Conservation (phyloP, 1,140 invertebrate species). For the Acyrthosiphon pisum region DNA sequence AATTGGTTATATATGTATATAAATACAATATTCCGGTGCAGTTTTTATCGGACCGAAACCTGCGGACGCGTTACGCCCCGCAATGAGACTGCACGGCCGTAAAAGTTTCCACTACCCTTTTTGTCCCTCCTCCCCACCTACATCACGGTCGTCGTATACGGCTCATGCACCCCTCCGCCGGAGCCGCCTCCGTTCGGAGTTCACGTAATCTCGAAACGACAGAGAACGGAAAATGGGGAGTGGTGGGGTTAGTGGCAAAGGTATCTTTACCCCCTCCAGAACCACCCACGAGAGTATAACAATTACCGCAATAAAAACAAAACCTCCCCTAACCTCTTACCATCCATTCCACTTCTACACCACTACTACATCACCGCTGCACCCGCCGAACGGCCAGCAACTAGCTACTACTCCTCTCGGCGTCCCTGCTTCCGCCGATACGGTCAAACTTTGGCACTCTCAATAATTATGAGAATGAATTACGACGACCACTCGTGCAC, state of each 20-base stretch:
- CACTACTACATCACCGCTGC: no score
- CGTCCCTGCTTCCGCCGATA: background rate
- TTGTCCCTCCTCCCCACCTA: no score
- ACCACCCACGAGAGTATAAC: background rate
- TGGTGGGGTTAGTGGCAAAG: background rate
- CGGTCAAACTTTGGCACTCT: slow-evolving; percentile 3
- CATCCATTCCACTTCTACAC: background rate
- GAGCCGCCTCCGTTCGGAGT: background rate
- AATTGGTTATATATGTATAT: background rate
- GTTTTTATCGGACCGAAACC: background rate
- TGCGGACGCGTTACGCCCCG: background rate
- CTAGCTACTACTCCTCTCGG: background rate
- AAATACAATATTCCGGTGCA: background rate
- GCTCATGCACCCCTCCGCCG: background rate
- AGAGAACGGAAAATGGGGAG: background rate
- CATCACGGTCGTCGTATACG: background rate
- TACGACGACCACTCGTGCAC: background rate
- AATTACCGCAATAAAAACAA: slow-evolving; percentile 49
- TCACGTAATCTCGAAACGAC: background rate
- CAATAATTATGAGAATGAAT: slow-evolving; percentile 33
- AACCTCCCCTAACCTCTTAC: background rate
- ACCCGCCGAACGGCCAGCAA: background rate
- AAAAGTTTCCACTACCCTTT: slow-evolving; percentile 1
- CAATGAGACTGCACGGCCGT: background rate
- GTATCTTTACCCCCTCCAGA: background rate